Conservation (phyloP, 2,888 invertebrate genomes). For the Apodemia duryi region DNA sequence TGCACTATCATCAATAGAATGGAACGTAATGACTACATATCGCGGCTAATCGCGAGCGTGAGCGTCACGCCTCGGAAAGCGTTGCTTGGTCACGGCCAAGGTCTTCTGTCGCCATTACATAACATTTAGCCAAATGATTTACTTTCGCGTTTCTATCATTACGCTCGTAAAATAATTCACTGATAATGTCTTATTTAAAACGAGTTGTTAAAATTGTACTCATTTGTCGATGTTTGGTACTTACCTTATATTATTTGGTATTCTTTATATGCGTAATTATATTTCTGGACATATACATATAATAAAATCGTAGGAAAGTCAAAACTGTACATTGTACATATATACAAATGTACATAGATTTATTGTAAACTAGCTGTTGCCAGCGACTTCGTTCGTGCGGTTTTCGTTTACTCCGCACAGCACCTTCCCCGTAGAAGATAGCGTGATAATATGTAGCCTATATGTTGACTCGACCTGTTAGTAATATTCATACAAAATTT, state of each 20-base stretch:
- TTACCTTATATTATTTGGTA: not conserved
- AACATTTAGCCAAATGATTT: conserved; percentile 53
- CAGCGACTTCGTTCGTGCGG: no score
- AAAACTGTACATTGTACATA: no score
- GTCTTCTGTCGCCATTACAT: conserved; percentile 65
- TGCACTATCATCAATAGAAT: conserved; percentile 21
- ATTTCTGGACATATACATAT: no score
- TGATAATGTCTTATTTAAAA: conserved; percentile 26
- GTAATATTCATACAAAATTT: no score
- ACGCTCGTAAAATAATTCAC: conserved; percentile 32
- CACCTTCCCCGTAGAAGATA: no score
- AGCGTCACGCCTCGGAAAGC: conserved; percentile 54
- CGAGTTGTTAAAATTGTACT: not conserved
- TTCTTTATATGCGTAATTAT: not conserved
- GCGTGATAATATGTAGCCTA: no score
- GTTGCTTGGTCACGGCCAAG: conserved; percentile 75
- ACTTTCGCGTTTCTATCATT: conserved; percentile 38
- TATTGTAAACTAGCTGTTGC: no score
- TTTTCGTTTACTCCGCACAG: no score
- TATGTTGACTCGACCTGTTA: no score
- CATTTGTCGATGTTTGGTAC: not conserved
- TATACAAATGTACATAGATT: no score
- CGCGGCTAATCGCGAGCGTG: conserved; percentile 44
- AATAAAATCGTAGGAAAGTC: no score
- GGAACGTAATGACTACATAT: conserved; percentile 35